Conservation (phyloP, 2,797 vertebrate genomes). For the Orientallactaga sibirica region DNA sequence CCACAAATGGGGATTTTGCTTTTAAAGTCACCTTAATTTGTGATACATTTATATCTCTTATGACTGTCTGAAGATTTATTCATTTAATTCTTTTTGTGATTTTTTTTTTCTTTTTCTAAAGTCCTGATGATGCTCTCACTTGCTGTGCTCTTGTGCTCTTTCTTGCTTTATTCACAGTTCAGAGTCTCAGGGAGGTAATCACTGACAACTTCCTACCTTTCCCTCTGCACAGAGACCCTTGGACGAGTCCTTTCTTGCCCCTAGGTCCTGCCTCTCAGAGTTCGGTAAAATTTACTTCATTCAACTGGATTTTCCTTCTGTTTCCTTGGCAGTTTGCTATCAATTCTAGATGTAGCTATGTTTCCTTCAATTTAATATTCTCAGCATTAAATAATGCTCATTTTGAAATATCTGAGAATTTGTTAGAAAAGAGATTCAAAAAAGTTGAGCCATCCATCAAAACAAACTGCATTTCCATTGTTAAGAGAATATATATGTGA, state of each 20-base stretch:
- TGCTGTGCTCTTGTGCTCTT: background rate
- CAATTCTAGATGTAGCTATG: slow-evolving; percentile 49
- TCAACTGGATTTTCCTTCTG: background rate
- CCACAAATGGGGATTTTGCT: background rate
- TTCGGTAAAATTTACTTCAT: slow-evolving; percentile 38
- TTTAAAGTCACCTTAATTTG: slow-evolving; percentile 56
- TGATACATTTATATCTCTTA: slow-evolving; percentile 47
- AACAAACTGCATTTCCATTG: background rate
- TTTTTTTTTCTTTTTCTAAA: background rate
- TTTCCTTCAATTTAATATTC: slow-evolving; percentile 61
- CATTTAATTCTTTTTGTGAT: background rate
- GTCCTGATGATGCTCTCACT: background rate
- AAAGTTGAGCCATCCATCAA: slow-evolving; percentile 31
- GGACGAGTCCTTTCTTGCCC: slow-evolving; percentile 8
- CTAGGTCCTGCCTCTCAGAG: slow-evolving; percentile 19
- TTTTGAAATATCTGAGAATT: slow-evolving; percentile 44
- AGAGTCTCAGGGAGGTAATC: slow-evolving; percentile 1
- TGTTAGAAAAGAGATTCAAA: background rate
- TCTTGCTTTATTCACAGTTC: background rate
- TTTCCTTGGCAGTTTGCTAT: slow-evolving; percentile 28
- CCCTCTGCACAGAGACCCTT: background rate
- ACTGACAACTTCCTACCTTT: background rate
- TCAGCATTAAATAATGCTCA: slow-evolving; percentile 32
- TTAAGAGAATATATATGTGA: background rate
- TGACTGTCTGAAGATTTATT: slow-evolving; percentile 28